phyloP scores from a whole-genome alignment of 2,113 vertebrate genomes.

The Oryzias celebensis region DNA sequence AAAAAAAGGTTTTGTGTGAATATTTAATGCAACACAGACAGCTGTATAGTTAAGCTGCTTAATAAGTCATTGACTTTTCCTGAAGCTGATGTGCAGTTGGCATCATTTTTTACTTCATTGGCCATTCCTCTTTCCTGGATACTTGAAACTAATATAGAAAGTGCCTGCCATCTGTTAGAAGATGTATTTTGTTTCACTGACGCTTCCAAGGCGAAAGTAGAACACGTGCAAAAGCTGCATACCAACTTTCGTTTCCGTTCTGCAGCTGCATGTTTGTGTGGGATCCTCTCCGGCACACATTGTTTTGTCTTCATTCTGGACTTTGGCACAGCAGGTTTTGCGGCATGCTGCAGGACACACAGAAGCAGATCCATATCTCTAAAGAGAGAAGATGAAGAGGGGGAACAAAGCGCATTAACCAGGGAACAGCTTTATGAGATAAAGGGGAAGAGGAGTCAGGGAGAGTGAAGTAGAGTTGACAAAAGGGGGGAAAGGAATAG shows the following conservation, averaged over 20 bases:
- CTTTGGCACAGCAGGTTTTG: constrained; percentile 20
- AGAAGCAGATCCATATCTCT: constrained; percentile 11
- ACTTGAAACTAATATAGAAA: too few relatives aligned
- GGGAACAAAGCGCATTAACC: constrained; percentile 7
- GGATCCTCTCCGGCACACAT: background rate
- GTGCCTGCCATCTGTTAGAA: too few relatives aligned
- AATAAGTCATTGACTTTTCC: too few relatives aligned
- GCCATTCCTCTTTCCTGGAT: too few relatives aligned
- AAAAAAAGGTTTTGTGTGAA: too few relatives aligned
- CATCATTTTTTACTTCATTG: too few relatives aligned
- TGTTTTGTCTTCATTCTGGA: background rate
- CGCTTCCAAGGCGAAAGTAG: too few relatives aligned
- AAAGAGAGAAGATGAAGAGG: background rate
- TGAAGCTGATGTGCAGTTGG: too few relatives aligned
- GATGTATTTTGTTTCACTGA: too few relatives aligned
- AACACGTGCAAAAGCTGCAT: too few relatives aligned
- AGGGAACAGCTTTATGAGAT: background rate
- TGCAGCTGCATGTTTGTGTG: constrained; percentile 9
- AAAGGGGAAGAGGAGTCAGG: background rate
- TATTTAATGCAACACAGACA: too few relatives aligned
- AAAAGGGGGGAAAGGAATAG: background rate
- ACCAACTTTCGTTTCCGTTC: background rate
- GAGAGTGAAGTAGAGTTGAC: background rate
- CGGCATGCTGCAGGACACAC: constrained; percentile 25
- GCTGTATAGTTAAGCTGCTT: too few relatives aligned